Evolutionary conservation across 1,140 invertebrate species (phyloP).

Genomic region (Bilobella aurantiaca): DNA sequence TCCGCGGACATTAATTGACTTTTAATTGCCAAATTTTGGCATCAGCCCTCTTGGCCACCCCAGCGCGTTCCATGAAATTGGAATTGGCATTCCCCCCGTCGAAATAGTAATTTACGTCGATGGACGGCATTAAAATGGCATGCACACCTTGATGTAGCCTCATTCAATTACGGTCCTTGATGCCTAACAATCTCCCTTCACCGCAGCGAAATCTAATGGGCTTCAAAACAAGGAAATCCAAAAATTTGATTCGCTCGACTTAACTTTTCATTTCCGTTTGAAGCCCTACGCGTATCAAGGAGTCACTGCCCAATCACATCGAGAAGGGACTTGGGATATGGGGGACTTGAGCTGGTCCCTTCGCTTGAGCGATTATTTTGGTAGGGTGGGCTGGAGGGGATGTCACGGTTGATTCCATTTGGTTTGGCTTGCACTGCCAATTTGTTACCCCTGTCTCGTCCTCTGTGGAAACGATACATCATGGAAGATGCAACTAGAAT

Average conservation of each 20-base stretch:
- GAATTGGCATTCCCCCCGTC: no score
- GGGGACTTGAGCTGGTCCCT: no score
- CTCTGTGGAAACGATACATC: not conserved
- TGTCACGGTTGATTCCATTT: conserved; percentile 7
- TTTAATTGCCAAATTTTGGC: not conserved
- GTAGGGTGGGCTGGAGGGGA: not conserved
- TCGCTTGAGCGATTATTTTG: not conserved
- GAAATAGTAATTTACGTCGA: no score
- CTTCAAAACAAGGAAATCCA: not conserved
- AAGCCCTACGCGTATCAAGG: no score
- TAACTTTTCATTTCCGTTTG: conserved; percentile 7
- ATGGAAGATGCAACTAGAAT: no score
- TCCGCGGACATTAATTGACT: not conserved
- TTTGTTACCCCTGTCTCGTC: not conserved
- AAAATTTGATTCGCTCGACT: not conserved
- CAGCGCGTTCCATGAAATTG: no score
- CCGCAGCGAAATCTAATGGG: not conserved
- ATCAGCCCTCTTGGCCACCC: not conserved
- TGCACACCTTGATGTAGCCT: no score
- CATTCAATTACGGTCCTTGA: no score
- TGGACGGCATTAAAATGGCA: no score
- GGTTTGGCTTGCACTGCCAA: conserved; percentile 6
- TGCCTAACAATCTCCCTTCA: not conserved
- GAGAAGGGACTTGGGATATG: no score
- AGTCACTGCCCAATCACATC: no score